Base-by-base conservation (phyloP, 2,113 vertebrate genomes). In the Benitochromis conjunctus region DNA sequence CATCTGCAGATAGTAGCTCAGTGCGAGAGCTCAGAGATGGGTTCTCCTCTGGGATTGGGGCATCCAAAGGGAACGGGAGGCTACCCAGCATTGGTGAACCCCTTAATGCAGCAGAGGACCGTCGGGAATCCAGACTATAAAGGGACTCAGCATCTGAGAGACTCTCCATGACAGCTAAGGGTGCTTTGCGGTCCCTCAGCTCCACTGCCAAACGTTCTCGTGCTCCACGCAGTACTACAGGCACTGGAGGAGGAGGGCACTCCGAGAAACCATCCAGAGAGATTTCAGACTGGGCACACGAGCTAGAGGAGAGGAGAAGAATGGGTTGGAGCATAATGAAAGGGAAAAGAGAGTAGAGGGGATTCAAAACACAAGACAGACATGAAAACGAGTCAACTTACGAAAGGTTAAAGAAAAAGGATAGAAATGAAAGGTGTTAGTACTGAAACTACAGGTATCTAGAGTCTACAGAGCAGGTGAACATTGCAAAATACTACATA, bases 11-110 rank as follows among this genome's bases (percentile, higher is more conserved):
- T 91, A 99, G 96, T 81, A 99, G 97, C 95, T 99, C 99, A 1
- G 98, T 99, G 90, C 99, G 96, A 0, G 98, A 99, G 96, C 98
- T 99, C 77, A 99, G 96, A 46, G 98, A 99, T 0, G 98, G 99
- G 91, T 99, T 99, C 79, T 99, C 99, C 96, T 99, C 98, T 0
- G 98, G 98, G 88, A 99, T 99, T 7, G 95, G 96, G 0, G 98
- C 98, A 79, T 99, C 97, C 84, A 99, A 96, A 79, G 98, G 97
- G 95, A 99, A 99, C 14, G 98, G 96, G 51, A 99, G 97, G 1
- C 97, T 96, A 3, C 98, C 97, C 66, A 99, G 97, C 95, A 98
- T 98, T 4, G 99, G 99, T 0, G 98, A 99, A 82, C 99, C 98
- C 4, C 98, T 95, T 71, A 99, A 95, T 53, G 98, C 99, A 3